Conservation (phyloP, 1,140 invertebrate genomes). For the Oedothorax gibbosus region DNA sequence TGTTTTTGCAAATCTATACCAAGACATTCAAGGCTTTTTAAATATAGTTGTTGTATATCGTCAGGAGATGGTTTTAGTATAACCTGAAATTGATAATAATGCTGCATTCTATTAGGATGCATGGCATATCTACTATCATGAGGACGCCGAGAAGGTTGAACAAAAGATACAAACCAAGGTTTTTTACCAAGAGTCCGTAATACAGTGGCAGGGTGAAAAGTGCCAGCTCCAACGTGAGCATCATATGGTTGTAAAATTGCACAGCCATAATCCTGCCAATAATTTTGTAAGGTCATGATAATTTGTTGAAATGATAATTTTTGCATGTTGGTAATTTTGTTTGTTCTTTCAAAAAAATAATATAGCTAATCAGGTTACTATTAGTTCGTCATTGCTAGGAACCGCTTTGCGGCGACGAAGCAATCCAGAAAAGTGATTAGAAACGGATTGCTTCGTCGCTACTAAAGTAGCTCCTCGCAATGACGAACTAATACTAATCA, state of each 20-base stretch:
- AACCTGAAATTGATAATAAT: conserved; percentile 1
- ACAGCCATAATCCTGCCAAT: not conserved
- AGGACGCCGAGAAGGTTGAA: not conserved
- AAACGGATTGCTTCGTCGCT: no score
- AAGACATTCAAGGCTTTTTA: not conserved
- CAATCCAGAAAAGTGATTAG: no score
- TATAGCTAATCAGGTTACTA: no score
- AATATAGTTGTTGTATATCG: not conserved
- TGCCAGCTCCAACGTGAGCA: not conserved
- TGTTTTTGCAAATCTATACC: not conserved
- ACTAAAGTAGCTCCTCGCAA: no score
- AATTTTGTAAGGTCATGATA: not conserved
- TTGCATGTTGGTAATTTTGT: no score
- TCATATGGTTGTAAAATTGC: not conserved
- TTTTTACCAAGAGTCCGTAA: not conserved
- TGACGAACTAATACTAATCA: no score
- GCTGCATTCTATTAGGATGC: not conserved
- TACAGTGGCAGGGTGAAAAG: not conserved
- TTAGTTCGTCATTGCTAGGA: no score
- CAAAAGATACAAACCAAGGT: not conserved
- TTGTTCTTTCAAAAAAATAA: no score
- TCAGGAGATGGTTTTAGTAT: not conserved
- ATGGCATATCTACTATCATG: not conserved
- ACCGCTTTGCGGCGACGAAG: no score
- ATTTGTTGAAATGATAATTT: not conserved